These are phyloP conservation scores for Apomyelois bistriatella DNA, from an alignment of 2,888 invertebrate species.

Conservation along the genomic window DNA sequence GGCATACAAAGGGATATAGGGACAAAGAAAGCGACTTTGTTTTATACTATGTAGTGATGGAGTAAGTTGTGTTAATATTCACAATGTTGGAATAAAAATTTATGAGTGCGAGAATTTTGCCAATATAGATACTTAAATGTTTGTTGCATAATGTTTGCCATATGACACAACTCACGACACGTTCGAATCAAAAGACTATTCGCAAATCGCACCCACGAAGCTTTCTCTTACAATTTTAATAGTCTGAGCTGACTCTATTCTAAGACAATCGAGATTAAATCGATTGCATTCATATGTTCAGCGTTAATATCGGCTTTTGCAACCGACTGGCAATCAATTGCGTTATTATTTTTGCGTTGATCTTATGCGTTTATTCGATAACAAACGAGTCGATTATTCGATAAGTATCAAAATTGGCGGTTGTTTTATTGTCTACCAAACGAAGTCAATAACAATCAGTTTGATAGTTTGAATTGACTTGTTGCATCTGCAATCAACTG, in stretches of 20 bases:
- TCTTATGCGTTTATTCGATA: constrained; percentile 9
- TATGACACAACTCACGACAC: constrained; percentile 13
- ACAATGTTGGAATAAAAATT: too few species aligned
- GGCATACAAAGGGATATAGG: too few species aligned
- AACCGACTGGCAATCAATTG: constrained; percentile 12
- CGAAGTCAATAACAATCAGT: not conserved
- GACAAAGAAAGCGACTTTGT: too few species aligned
- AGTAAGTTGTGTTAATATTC: too few species aligned
- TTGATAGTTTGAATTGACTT: not conserved
- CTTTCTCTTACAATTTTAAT: constrained; percentile 26
- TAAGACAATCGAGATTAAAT: constrained; percentile 9
- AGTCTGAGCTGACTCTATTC: constrained; percentile 18
- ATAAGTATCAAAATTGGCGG: not conserved
- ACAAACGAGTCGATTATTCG: not conserved
- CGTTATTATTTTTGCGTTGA: constrained; percentile 16
- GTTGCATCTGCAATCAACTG: not conserved
- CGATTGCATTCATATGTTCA: constrained; percentile 5
- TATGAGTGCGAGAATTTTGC: too few species aligned
- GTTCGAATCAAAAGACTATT: constrained; percentile 20
- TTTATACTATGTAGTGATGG: too few species aligned
- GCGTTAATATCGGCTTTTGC: constrained; percentile 4
- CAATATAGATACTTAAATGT: too few species aligned
- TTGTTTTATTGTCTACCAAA: not conserved
- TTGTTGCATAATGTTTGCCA: constrained; percentile 11
- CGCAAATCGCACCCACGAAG: constrained; percentile 19